Percentiles rank a stretch among this genome's conserved stretches.
phyloP scores from a whole-genome alignment of 2,888 invertebrate species.

The Hyles lineata region DNA sequence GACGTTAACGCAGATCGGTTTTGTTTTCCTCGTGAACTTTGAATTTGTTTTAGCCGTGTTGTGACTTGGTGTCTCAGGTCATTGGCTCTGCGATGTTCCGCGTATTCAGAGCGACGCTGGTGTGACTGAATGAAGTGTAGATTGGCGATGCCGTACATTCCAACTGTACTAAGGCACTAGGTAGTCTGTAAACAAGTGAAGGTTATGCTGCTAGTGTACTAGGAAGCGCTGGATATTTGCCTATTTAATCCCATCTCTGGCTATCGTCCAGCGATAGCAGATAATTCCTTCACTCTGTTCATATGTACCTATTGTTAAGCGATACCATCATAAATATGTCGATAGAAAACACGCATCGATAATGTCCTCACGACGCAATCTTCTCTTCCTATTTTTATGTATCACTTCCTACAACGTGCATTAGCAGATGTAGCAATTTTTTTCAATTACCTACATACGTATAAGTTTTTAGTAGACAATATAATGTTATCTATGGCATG shows the following conservation, averaged over 20 bases:
- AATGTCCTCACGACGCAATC: neutral
- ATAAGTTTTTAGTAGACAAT: neutral
- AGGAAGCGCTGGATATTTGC: conserved; percentile 77
- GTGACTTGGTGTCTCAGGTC: conserved; percentile 47
- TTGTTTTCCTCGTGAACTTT: conserved; percentile 61
- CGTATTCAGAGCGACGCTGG: conserved; percentile 52
- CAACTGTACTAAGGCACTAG: conserved; percentile 58
- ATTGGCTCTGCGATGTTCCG: conserved; percentile 46
- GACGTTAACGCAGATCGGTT: conserved; percentile 47
- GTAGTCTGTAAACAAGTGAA: conserved; percentile 59
- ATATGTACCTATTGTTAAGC: conserved; percentile 27
- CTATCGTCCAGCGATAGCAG: conserved; percentile 61
- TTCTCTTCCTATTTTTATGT: conserved; percentile 34
- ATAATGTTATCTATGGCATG: neutral
- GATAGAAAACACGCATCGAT: conserved; percentile 18
- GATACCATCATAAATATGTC: conserved; percentile 28
- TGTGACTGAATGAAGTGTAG: conserved; percentile 39
- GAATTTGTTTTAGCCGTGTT: conserved; percentile 44
- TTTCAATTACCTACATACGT: neutral
- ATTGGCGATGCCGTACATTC: conserved; percentile 42
- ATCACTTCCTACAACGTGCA: conserved; percentile 13
- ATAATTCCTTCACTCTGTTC: conserved; percentile 40
- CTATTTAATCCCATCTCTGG: conserved; percentile 65
- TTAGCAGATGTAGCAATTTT: neutral
- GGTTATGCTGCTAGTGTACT: conserved; percentile 67